Conservation (phyloP, 2,797 vertebrate species). For the Hephaestus fuliginosus region DNA sequence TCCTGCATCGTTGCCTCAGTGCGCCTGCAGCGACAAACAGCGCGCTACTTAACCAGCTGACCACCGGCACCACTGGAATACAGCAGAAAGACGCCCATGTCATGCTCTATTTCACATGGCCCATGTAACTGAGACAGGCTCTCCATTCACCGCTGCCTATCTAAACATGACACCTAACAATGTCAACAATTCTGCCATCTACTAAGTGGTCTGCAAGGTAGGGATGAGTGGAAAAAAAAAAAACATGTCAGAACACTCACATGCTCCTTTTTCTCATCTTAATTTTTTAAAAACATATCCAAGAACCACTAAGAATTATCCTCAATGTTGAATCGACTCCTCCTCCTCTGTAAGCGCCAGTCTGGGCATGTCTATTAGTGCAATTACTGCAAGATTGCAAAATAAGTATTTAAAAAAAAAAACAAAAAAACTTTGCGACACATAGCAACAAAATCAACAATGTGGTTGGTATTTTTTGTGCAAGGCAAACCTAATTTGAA, state of each 20-base stretch:
- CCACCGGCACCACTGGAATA: conserved; percentile 26
- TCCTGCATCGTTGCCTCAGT: conserved; percentile 13
- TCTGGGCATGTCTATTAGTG: not conserved
- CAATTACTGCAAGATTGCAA: not conserved
- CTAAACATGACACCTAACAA: conserved; percentile 69
- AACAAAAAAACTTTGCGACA: not conserved
- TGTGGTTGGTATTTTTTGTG: not conserved
- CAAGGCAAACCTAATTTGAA: not conserved
- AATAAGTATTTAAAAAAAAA: not conserved
- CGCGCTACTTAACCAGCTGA: conserved; percentile 36
- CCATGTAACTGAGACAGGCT: conserved; percentile 64
- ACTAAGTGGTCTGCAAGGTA: conserved; percentile 37
- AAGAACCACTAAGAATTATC: not conserved
- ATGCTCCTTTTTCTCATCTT: not conserved
- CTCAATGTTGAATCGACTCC: conserved; percentile 2
- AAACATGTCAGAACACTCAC: not conserved
- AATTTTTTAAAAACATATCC: not conserved
- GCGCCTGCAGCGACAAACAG: conserved; percentile 20
- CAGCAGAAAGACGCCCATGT: conserved; percentile 50
- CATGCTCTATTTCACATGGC: conserved; percentile 65
- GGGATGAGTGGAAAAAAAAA: not conserved
- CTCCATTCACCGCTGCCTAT: conserved; percentile 54
- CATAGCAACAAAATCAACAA: not conserved
- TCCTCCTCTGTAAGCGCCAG: not conserved
- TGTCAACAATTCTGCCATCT: conserved; percentile 61